phyloP scores from a whole-genome alignment of 2,113 vertebrate genomes.

The Tonatia bakeri region DNA sequence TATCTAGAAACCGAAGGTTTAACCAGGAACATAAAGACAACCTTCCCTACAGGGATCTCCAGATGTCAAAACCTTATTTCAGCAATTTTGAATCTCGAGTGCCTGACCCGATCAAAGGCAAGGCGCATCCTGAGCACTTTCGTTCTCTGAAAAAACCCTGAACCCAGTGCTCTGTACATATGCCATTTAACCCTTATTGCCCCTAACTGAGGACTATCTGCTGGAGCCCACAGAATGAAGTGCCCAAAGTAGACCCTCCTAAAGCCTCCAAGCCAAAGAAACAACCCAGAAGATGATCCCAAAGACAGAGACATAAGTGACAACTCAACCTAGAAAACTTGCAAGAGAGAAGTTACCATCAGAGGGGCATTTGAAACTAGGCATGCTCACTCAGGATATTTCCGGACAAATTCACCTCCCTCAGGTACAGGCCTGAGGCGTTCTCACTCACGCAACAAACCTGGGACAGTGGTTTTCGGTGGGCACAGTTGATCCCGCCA shows the following conservation, averaged over 20 bases:
- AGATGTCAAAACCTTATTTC: neutral
- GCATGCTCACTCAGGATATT: accelerated
- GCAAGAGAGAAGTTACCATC: neutral
- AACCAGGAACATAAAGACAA: neutral
- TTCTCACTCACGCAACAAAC: constrained; percentile 55
- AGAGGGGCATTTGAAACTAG: neutral
- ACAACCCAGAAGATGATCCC: neutral
- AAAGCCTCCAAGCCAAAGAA: neutral
- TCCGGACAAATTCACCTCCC: neutral
- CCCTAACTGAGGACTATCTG: neutral
- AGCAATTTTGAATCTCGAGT: neutral
- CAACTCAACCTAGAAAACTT: neutral
- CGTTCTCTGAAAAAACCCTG: neutral
- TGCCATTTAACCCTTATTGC: neutral
- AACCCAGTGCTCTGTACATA: neutral
- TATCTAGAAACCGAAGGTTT: neutral
- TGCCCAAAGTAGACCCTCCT: neutral
- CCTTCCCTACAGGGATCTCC: neutral
- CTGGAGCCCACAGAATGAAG: neutral
- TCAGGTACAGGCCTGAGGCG: neutral
- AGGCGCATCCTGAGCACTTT: accelerated
- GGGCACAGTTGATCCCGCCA: constrained; percentile 78
- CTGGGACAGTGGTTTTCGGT: constrained; percentile 54
- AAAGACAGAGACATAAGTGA: neutral
- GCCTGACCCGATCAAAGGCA: neutral